Evolutionary conservation across 2,888 invertebrate species (phyloP).

Genomic region (Tridacna gigas): DNA sequence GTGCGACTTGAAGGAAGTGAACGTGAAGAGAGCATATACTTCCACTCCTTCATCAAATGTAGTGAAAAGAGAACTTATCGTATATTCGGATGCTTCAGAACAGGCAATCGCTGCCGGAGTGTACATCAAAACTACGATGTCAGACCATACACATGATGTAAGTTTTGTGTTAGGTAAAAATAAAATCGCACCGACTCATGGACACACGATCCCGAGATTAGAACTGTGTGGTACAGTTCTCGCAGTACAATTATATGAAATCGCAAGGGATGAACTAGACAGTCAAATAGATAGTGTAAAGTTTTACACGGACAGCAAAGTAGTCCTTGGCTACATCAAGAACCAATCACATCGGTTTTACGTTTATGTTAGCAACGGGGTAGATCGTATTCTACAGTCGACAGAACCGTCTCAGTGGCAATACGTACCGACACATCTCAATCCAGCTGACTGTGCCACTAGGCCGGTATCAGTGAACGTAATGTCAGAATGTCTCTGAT

Average conservation of each 20-base stretch:
- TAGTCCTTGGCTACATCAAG: neutral
- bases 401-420: constrained; percentile 25
- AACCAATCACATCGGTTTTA: constrained; percentile 24
- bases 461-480: neutral
- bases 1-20: neutral
- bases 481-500: neutral
- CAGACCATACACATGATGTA: neutral
- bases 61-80: neutral
- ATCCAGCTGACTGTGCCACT: neutral
- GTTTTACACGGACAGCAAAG: neutral
- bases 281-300: neutral
- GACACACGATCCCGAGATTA: constrained; percentile 23
- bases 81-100: constrained; percentile 56
- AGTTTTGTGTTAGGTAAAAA: constrained; percentile 11
- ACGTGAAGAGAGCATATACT: neutral
- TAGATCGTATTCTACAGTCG: constrained; percentile 16
- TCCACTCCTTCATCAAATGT: neutral
- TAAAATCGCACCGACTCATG: neutral
- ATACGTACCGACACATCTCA: neutral
- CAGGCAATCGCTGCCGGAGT: constrained; percentile 51
- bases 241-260: constrained; percentile 2
- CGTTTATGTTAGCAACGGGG: constrained; percentile 46
- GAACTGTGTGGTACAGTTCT: constrained; percentile 19
- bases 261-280: neutral
- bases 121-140: neutral